A percentile compares a stretch with the other conserved stretches of the same genome.
Conservation (phyloP, 2,797 vertebrate species). For the Setipinna tenuifilis region DNA sequence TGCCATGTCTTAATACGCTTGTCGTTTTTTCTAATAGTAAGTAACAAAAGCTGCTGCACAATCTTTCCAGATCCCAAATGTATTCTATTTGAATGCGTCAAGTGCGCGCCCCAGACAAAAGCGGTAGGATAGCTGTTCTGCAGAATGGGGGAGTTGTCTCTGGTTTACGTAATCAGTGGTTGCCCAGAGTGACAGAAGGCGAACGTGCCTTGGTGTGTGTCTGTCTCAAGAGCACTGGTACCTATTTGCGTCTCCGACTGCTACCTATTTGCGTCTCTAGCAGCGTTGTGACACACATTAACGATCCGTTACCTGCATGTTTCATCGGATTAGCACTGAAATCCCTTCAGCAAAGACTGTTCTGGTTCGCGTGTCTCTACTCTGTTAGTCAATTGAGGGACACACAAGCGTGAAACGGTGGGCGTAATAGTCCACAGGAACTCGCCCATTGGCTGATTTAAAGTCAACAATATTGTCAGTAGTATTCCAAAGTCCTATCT, state of each 20-base stretch:
- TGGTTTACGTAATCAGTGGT: conserved; percentile 54
- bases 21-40: too few relatives aligned
- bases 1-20: too few relatives aligned
- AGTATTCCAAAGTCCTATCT: background rate
- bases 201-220: conserved; percentile 36
- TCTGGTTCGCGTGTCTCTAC: background rate
- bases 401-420: background rate
- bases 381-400: background rate
- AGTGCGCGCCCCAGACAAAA: background rate
- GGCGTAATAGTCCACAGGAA: background rate
- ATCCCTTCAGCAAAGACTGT: conserved; percentile 4
- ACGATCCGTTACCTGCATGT: background rate
- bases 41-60: background rate
- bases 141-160: conserved; percentile 26
- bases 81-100: conserved; percentile 27
- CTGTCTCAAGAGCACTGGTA: background rate
- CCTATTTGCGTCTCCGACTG: background rate
- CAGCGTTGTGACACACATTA: background rate
- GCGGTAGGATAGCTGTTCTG: background rate
- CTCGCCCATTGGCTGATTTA: background rate
- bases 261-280: background rate
- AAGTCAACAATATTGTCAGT: background rate
- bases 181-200: conserved; percentile 30
- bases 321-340: background rate
- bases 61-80: background rate